Base-by-base conservation (phyloP, 2,797 vertebrate species). In the Sarcoramphus papa region DNA sequence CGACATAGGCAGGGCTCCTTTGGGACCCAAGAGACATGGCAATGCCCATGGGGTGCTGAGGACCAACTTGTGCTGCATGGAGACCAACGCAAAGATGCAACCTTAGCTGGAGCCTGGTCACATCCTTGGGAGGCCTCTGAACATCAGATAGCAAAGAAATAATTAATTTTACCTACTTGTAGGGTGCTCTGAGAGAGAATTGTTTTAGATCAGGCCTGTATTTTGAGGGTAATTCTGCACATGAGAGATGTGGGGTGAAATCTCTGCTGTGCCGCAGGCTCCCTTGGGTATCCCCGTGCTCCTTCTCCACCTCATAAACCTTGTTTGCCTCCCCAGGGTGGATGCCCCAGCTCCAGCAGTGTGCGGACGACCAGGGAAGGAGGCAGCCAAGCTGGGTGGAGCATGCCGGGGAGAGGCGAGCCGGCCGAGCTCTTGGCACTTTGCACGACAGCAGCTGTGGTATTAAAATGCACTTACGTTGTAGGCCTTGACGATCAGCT, bases 401-500 rank as follows among this genome's bases (percentile, higher is more conserved):
- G 73, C 18, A 63, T 2, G 1, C 18, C 0, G 0, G 3, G 48
- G 64, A 33, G 23, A 57, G 48, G 59, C 2, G 5, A 51, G 35
- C 64, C 19, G 90, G 74, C 62, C 1, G 4, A 78, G 54, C 54
- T 90, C 86, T 54, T 62, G 68, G 84, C 16, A 1, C 73, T 73
- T 53, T 3, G 5, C 57, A 75, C 2, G 5, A 30, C 86, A 88
- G 89, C 92, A 95, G 92, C 92, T 92, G 76, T 4, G 3, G 35
- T 33, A 74, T 87, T 85, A 81, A 92, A 95, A 64, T 12, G 18
- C 91, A 85, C 99, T 99, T 98, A 99, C 99, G 4, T 98, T 99
- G 97, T 99, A 99, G 2, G 99, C 99, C 30, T 98, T 97, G 75
- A 99, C 97, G 13, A 99, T 99, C 91, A 99, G 98, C 70, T 99